Evolutionary conservation across 2,797 vertebrate genomes (phyloP).

Genomic region (Pantherophis alleghaniensis): DNA sequence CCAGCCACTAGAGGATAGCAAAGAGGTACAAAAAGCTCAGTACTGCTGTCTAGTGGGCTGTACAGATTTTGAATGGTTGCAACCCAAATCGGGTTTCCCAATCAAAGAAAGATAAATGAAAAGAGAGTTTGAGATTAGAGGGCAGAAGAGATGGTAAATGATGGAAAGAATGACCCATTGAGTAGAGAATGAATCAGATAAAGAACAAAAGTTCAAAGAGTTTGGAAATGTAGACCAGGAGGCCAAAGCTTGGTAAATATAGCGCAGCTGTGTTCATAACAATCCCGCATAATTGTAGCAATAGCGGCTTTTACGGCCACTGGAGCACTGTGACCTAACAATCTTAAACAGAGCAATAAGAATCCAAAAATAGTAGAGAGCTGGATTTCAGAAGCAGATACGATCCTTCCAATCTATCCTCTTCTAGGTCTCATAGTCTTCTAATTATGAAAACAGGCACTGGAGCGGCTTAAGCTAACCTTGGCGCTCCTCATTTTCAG

Average conservation of each 20-base stretch:
- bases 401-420: not conserved
- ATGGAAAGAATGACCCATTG: not conserved
- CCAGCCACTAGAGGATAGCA: not conserved
- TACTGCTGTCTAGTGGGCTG: not conserved
- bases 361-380: not conserved
- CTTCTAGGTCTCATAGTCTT: not conserved
- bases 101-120: not conserved
- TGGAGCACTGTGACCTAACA: not conserved
- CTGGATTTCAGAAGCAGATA: not conserved
- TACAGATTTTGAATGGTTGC: not conserved
- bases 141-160: not conserved
- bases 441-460: not conserved
- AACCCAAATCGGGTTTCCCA: not conserved
- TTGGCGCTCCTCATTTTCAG: not conserved
- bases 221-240: not conserved
- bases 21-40: not conserved
- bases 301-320: not conserved
- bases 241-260: not conserved
- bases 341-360: not conserved
- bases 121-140: not conserved
- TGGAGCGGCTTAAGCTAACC: not conserved
- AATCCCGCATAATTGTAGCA: not conserved
- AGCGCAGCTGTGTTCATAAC: not conserved
- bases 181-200: not conserved
- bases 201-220: not conserved